Conservation (phyloP, 2,797 vertebrate genomes). For the Pyrocephalus nanus region DNA sequence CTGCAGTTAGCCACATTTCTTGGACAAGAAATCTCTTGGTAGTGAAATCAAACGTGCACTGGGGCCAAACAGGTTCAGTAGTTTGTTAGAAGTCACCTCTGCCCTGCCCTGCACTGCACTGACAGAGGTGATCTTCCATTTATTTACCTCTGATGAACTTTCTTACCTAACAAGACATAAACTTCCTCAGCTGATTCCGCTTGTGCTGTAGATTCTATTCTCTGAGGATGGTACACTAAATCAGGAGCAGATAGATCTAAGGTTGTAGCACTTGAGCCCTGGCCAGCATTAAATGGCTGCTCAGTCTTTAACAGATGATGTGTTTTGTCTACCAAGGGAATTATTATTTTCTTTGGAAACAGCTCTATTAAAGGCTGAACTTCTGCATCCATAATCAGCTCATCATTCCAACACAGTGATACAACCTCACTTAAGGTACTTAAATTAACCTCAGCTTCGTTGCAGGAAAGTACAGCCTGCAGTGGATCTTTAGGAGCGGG, state of each 20-base stretch:
- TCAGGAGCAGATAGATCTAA: neutral
- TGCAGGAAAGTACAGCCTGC: constrained; percentile 18
- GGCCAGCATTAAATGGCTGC: constrained; percentile 2
- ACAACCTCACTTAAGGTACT: neutral
- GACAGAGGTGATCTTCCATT: constrained; percentile 4
- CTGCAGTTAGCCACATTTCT: neutral
- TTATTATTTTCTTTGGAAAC: constrained; percentile 48
- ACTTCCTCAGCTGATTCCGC: constrained; percentile 37
- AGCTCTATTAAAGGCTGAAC: constrained; percentile 17
- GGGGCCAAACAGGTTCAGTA: neutral
- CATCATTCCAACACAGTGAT: neutral
- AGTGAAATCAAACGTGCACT: neutral
- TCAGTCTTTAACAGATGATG: constrained; percentile 22
- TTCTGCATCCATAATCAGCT: constrained; percentile 11
- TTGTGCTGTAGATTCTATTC: neutral
- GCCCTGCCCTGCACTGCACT: neutral
- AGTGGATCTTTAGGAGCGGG: constrained; percentile 6
- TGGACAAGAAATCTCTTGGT: neutral
- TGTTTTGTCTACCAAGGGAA: constrained; percentile 29
- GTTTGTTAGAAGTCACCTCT: neutral
- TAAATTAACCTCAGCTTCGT: neutral
- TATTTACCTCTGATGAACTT: neutral
- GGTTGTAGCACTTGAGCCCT: neutral
- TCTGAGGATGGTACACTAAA: neutral
- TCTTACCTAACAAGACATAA: constrained; percentile 65